Evolutionary conservation across 1,140 invertebrate genomes (phyloP), one percentile per base, ranked within the genome.

Genomic region (Heterodera carotae): DNA sequence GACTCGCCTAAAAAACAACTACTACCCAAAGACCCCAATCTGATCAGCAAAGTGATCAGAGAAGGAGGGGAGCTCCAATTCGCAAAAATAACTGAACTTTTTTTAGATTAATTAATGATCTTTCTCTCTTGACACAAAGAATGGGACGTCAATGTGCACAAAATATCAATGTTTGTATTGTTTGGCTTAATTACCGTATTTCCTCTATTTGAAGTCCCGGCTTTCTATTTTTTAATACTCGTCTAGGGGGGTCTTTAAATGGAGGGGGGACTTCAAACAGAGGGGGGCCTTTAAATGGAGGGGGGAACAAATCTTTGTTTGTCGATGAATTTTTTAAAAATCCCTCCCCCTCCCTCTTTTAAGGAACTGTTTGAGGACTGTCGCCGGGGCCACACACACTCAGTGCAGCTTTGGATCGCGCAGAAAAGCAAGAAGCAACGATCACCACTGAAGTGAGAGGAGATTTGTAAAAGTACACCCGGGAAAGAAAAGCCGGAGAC

Each of bases 311-410:
- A n/a, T n/a, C n/a, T n/a, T n/a, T n/a, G n/a, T 62, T 6, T 10
- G 7, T 22, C n/a, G 8, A 31, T 62, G 8, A 31, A 22, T 22
- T 62, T 10, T 10, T 25, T 62, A 62, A 31, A 27, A 10, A 10
- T 7, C n/a, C 60, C 7, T 62, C 0, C 60, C 60, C n/a, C 60
- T 10, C 18, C 12, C 6, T 12, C 29, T 6, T 22, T 66, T 66
- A 29, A 80, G 78, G 79, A 80, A 39, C 48, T 80, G 36, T 80
- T 80, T 75, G 78, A 80, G 10, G 66, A 69, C 36, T 80, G 79
- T 75, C 59, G 79, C 4, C 67, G 34, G 25, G 79, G 79, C 6
- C 66, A 80, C 66, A 60, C 56, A 18, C 67, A 80, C 27, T 60
- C 69, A 81, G 78, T 80, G 43, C 43, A 33, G n/a, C 43, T 60